Evolutionary conservation across 2,888 invertebrate species (phyloP).

Genomic region (Ceratothoa steindachneri): DNA sequence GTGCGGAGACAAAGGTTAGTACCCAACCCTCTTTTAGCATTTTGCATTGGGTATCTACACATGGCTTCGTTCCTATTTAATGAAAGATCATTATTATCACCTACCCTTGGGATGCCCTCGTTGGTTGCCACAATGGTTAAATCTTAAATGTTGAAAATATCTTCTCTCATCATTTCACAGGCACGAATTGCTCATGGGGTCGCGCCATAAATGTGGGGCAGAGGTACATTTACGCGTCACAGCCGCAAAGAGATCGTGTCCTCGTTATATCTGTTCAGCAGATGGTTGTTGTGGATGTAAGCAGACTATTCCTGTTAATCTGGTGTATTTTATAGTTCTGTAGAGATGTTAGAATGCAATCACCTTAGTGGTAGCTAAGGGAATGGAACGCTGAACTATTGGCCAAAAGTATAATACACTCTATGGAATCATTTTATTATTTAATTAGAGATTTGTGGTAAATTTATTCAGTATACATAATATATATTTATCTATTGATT

Average conservation of each 20-base stretch:
- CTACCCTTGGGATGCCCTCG: no score
- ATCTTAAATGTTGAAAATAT: no score
- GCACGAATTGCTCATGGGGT: conserved; percentile 66
- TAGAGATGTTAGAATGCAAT: neutral
- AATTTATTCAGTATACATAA: no score
- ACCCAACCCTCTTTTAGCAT: conserved; percentile 23
- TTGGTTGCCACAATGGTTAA: no score
- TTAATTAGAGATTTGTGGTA: no score
- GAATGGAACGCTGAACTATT: neutral
- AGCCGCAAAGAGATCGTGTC: conserved; percentile 66
- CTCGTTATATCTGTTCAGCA: conserved; percentile 68
- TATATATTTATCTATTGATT: no score
- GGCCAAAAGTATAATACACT: no score
- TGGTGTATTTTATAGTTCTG: no score
- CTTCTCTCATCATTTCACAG: no score
- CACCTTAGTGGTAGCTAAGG: neutral
- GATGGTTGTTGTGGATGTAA: conserved; percentile 67
- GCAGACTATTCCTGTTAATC: conserved; percentile 49
- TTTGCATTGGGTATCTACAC: neutral
- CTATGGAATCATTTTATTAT: no score
- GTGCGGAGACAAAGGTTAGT: conserved; percentile 63
- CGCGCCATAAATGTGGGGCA: conserved; percentile 67
- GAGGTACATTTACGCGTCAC: conserved; percentile 68
- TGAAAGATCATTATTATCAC: no score
- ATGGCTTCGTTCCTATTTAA: no score